Conservation (phyloP, 2,888 invertebrate species). For the Xestoiulus laeticollis region DNA sequence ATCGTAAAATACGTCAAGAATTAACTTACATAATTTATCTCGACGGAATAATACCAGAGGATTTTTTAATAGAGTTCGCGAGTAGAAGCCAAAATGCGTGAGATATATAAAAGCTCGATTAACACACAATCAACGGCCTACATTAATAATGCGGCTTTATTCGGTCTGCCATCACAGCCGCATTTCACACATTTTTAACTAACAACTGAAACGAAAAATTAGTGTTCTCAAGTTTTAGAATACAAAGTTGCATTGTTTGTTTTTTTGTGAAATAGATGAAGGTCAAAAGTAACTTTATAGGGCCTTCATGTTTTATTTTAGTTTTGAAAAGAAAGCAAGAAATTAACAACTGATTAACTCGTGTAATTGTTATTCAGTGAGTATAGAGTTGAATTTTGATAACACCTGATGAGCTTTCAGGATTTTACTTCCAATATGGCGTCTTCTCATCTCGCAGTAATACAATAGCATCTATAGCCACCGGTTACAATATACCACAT, state of each 20-base stretch:
- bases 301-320: too few species aligned
- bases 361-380: too few species aligned
- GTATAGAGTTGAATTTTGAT: too few species aligned
- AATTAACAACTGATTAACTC: too few species aligned
- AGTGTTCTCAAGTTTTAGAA: background rate
- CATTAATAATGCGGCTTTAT: background rate
- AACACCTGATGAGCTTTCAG: too few species aligned
- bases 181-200: background rate
- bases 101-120: background rate
- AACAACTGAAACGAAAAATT: background rate
- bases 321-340: too few species aligned
- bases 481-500: too few species aligned
- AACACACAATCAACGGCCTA: constrained; percentile 4
- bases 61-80: background rate
- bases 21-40: background rate
- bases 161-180: background rate
- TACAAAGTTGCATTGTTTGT: constrained; percentile 4
- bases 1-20: constrained; percentile 19
- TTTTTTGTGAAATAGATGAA: background rate
- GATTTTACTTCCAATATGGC: too few species aligned
- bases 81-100: background rate
- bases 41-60: background rate
- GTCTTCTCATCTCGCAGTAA: too few species aligned
- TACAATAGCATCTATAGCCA: too few species aligned
- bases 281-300: too few species aligned